phyloP scores from a whole-genome alignment of 2,888 invertebrate genomes.

The Microctonus brassicae region DNA sequence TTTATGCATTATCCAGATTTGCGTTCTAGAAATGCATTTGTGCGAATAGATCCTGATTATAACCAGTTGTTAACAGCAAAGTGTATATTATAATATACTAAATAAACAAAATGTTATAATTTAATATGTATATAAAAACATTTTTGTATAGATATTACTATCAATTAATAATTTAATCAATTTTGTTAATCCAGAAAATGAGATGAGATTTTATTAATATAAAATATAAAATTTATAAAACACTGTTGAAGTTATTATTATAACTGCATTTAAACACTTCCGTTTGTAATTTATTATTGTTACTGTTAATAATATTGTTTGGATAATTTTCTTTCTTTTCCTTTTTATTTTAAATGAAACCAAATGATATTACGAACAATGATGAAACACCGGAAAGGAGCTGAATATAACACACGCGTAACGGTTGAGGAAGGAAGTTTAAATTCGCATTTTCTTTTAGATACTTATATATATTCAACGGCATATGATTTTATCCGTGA shows the following conservation, averaged over 20 bases:
- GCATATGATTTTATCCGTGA: neutral
- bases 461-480: neutral
- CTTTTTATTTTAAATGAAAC: neutral
- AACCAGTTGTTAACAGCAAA: constrained; percentile 2
- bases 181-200: no score
- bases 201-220: no score
- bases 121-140: no score
- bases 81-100: neutral
- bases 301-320: no score
- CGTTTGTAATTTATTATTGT: neutral
- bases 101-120: no score
- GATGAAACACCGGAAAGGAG: neutral
- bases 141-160: no score
- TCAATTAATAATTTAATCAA: no score
- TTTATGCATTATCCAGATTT: neutral
- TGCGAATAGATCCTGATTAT: constrained; percentile 10
- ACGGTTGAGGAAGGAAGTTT: neutral
- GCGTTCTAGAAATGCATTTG: constrained; percentile 10
- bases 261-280: neutral
- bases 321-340: neutral
- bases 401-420: neutral
- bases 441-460: neutral
- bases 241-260: neutral
- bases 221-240: no score
- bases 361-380: neutral